These are phyloP conservation scores for Andrena camellia DNA, from an alignment of 2,888 invertebrate genomes.

Conservation along the genomic window DNA sequence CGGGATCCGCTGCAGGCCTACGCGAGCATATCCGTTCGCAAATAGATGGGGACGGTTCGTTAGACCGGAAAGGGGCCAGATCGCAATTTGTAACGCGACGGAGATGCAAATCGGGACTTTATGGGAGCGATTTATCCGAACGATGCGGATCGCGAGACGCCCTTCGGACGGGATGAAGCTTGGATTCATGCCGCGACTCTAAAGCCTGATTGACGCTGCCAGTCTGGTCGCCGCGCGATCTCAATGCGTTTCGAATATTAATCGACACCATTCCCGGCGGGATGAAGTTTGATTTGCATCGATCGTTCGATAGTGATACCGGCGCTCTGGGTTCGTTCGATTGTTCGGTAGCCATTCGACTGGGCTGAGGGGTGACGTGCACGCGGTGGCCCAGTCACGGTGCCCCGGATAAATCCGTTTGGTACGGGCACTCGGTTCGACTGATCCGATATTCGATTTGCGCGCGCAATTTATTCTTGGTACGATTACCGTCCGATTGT, in stretches of 20 bases:
- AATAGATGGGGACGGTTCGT: neutral
- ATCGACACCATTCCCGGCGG: conserved; percentile 31
- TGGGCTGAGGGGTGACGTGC: conserved; percentile 16
- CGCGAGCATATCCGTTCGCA: neutral
- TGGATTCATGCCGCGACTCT: neutral
- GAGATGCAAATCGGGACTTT: conserved; percentile 16
- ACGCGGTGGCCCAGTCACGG: conserved; percentile 39
- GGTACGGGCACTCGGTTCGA: neutral
- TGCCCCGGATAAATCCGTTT: conserved; percentile 2
- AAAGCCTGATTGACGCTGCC: conserved; percentile 53
- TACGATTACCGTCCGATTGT: neutral
- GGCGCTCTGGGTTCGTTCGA: neutral
- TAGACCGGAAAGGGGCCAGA: neutral
- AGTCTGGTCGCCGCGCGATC: conserved; percentile 23
- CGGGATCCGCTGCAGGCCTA: neutral
- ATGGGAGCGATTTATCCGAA: neutral
- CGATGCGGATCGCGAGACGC: conserved; percentile 12
- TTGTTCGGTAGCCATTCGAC: conserved; percentile 30
- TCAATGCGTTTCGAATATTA: conserved; percentile 42
- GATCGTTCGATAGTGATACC: conserved; percentile 22
- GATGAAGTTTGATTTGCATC: conserved; percentile 25
- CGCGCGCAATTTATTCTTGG: neutral
- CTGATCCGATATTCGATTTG: conserved; percentile 31
- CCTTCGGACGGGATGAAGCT: neutral
- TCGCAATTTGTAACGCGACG: neutral